Evolutionary conservation across 2,113 vertebrate species (phyloP).

Genomic region (pig (Sus scrofa)): T2T-Sscrofa CM000816.6:11994501-11995000

Average conservation of each 20-base stretch:
- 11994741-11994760: slow-evolving; percentile 16
- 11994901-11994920: neutral
- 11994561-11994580: neutral
- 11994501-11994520: neutral
- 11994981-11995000: neutral
- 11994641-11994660: neutral
- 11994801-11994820: neutral
- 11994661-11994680: neutral
- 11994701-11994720: neutral
- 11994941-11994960: neutral
- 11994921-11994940: neutral
- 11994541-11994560: neutral
- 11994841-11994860: neutral
- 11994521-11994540: neutral
- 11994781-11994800: neutral
- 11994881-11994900: neutral
- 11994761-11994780: neutral
- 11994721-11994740: neutral
- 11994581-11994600: neutral
- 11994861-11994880: neutral
- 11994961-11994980: neutral
- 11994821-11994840: neutral
- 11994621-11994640: slow-evolving; percentile 57
- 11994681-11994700: neutral
- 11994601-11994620: slow-evolving; percentile 57